Evolutionary conservation across 2,888 invertebrate species (phyloP).

Genomic region (Chymomyza procnemis): DNA sequence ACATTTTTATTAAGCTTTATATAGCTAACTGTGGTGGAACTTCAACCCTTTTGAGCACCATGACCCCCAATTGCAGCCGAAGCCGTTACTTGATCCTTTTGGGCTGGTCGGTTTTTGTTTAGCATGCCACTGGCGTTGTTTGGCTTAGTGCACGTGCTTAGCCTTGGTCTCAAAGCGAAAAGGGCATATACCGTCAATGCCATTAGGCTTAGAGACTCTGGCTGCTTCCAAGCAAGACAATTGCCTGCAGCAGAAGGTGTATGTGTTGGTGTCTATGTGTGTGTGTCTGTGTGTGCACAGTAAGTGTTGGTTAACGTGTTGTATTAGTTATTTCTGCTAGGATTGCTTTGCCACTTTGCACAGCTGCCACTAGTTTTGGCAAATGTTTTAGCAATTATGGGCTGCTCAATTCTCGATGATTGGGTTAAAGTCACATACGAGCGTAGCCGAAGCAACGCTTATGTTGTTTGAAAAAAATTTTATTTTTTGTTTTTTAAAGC

Average conservation of each 20-base stretch:
- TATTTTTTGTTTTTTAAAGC: too few relatives aligned
- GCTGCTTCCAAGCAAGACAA: slow-evolving; percentile 38
- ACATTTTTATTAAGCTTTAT: slow-evolving; percentile 74
- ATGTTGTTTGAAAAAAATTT: too few relatives aligned
- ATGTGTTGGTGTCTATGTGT: too few relatives aligned
- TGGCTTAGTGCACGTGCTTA: slow-evolving; percentile 70
- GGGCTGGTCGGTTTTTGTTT: slow-evolving; percentile 44
- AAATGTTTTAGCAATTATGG: slow-evolving; percentile 69
- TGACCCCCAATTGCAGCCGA: neutral
- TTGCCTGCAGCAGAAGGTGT: slow-evolving; percentile 33
- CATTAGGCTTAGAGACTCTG: slow-evolving; percentile 59
- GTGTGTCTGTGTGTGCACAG: too few relatives aligned
- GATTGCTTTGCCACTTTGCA: slow-evolving; percentile 74
- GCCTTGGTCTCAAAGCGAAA: slow-evolving; percentile 22
- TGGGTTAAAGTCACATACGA: neutral
- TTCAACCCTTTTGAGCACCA: slow-evolving; percentile 61
- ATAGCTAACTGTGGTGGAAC: neutral
- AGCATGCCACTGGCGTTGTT: slow-evolving; percentile 73
- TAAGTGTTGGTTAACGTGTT: slow-evolving; percentile 65
- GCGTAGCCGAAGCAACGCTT: too few relatives aligned
- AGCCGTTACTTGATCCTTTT: slow-evolving; percentile 11
- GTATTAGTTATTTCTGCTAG: slow-evolving; percentile 73
- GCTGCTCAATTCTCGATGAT: slow-evolving; percentile 60
- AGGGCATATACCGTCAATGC: slow-evolving; percentile 49
- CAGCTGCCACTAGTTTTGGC: slow-evolving; percentile 33